Evolutionary conservation across 2,113 vertebrate genomes (phyloP).

Genomic region (Pholis gunnellus): DNA sequence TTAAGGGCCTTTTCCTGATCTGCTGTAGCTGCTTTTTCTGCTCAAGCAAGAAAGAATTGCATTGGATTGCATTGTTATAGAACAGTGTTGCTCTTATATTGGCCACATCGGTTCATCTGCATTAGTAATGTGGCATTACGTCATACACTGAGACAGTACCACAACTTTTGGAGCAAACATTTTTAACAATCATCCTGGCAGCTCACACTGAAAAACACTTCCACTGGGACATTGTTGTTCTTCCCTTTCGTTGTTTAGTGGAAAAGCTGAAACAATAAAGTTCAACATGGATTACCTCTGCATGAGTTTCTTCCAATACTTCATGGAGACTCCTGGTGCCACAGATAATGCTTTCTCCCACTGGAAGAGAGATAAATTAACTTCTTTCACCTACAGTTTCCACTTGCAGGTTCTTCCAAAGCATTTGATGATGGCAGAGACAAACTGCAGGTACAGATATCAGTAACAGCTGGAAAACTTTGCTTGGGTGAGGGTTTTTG

Average conservation of each 20-base stretch:
- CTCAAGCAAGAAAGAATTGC: not conserved
- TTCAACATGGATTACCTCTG: conserved; percentile 86
- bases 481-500: not conserved
- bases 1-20: no score
- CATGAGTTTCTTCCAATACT: conserved; percentile 98
- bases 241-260: not conserved
- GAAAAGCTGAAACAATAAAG: not conserved
- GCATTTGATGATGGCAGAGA: not conserved
- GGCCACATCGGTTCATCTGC: not conserved
- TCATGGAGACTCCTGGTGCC: conserved; percentile 97
- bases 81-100: not conserved
- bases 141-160: not conserved
- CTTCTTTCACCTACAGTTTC: not conserved
- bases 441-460: not conserved
- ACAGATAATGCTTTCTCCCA: conserved; percentile 97
- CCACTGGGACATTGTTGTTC: not conserved
- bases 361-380: conserved; percentile 74
- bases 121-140: not conserved
- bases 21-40: no score
- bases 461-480: not conserved
- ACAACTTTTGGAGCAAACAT: not conserved
- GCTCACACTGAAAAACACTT: not conserved
- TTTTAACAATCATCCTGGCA: not conserved
- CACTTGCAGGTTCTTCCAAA: not conserved
- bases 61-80: not conserved